These are phyloP conservation scores for Cheilosia vulpina DNA, from an alignment of 2,888 invertebrate genomes.

Conservation along the genomic window DNA sequence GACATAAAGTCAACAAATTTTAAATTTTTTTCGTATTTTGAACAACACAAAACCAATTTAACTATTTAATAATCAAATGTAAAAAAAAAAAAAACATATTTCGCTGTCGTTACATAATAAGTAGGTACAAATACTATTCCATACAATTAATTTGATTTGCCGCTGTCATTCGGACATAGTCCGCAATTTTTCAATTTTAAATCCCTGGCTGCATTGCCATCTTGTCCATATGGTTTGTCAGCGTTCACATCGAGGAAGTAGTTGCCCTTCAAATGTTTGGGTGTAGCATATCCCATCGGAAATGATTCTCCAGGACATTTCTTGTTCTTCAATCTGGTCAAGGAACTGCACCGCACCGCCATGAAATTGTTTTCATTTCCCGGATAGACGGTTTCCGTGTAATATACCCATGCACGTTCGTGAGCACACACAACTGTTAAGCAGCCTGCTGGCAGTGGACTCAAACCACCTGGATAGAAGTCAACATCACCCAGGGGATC, in stretches of 20 bases:
- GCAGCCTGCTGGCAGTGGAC: slow-evolving; percentile 80
- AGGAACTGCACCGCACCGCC: slow-evolving; percentile 78
- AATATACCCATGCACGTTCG: slow-evolving; percentile 80
- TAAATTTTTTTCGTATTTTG: too few relatives aligned
- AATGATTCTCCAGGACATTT: slow-evolving; percentile 78
- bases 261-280: slow-evolving; percentile 79
- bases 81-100: too few relatives aligned
- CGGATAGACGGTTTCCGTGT: slow-evolving; percentile 80
- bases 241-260: slow-evolving; percentile 81
- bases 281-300: slow-evolving; percentile 81
- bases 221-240: slow-evolving; percentile 78
- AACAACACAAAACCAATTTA: too few relatives aligned
- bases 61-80: too few relatives aligned
- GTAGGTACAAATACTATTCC: too few relatives aligned
- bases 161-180: slow-evolving; percentile 28
- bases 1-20: too few relatives aligned
- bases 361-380: slow-evolving; percentile 79
- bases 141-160: background rate
- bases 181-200: slow-evolving; percentile 35
- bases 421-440: slow-evolving; percentile 79
- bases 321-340: slow-evolving; percentile 77
- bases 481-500: slow-evolving; percentile 81
- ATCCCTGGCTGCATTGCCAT: slow-evolving; percentile 25
- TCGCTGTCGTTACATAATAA: too few relatives aligned
- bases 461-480: slow-evolving; percentile 81